phyloP scores from a whole-genome alignment of 2,797 vertebrate genomes.

The Danionella dracula region DNA sequence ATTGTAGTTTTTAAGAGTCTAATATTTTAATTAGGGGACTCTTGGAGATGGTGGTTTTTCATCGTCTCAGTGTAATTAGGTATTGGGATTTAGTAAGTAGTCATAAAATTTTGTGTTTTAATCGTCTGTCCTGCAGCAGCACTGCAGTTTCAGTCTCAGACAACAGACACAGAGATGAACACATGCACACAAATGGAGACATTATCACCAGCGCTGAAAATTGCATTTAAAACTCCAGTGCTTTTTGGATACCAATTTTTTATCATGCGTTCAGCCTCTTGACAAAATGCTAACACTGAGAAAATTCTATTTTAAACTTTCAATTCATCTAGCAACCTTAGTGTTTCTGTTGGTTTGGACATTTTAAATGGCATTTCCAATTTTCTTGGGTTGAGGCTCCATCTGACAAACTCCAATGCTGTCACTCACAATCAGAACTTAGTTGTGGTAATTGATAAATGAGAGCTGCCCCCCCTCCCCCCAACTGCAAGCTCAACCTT shows the following conservation, averaged over 20 bases:
- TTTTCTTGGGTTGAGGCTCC: too few species aligned
- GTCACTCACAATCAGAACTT: conserved; percentile 59
- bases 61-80: not conserved
- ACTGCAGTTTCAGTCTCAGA: not conserved
- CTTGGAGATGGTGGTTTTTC: not conserved
- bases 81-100: not conserved
- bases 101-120: not conserved
- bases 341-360: not conserved
- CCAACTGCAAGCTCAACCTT: conserved; percentile 77
- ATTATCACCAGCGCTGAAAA: conserved; percentile 10
- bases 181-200: not conserved
- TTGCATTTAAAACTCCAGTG: not conserved
- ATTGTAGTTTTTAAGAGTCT: not conserved
- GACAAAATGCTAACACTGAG: too few species aligned
- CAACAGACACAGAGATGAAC: conserved; percentile 7
- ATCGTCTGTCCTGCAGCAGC: not conserved
- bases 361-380: not conserved
- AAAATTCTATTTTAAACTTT: too few species aligned
- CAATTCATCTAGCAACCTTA: too few species aligned
- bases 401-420: not conserved
- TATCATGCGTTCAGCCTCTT: conserved; percentile 45
- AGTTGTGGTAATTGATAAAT: conserved; percentile 79
- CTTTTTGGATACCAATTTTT: not conserved
- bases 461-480: conserved; percentile 72
- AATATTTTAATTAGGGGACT: conserved; percentile 26